A percentile compares a stretch with the other conserved stretches of the same genome.
Conservation (phyloP, 2,113 vertebrate genomes). For the Bubo blakistoni region DNA sequence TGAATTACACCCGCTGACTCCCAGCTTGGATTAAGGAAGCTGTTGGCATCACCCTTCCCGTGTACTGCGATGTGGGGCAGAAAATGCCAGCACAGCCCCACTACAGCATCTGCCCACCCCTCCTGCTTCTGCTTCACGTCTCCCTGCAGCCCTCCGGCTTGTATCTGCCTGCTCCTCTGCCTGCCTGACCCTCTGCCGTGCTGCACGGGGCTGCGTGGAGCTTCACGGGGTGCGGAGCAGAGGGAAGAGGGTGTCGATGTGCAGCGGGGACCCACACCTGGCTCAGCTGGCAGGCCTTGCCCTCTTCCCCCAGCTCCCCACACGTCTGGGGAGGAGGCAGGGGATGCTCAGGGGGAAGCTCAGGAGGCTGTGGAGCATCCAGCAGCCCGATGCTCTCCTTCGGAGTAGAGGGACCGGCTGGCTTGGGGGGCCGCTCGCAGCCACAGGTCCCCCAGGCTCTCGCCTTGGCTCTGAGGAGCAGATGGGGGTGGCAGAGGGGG, state of each 20-base stretch:
- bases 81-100: neutral
- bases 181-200: neutral
- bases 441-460: neutral
- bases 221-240: neutral
- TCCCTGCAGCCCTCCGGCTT: neutral
- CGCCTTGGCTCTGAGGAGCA: neutral
- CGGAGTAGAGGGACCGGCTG: neutral
- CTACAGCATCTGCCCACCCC: neutral
- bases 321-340: fast-evolving
- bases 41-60: neutral
- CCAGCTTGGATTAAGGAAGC: neutral
- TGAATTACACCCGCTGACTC: neutral
- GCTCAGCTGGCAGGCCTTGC: neutral
- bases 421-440: neutral
- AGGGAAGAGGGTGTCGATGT: neutral
- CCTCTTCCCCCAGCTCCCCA: neutral
- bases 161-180: neutral
- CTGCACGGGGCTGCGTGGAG: neutral
- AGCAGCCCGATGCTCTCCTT: neutral
- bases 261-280: neutral
- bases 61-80: neutral
- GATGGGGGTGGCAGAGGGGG: neutral
- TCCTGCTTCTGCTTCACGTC: neutral
- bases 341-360: neutral
- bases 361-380: neutral